Evolutionary conservation across 2,113 vertebrate species (phyloP).

Genomic region (Campylomormyrus tamandua): DNA sequence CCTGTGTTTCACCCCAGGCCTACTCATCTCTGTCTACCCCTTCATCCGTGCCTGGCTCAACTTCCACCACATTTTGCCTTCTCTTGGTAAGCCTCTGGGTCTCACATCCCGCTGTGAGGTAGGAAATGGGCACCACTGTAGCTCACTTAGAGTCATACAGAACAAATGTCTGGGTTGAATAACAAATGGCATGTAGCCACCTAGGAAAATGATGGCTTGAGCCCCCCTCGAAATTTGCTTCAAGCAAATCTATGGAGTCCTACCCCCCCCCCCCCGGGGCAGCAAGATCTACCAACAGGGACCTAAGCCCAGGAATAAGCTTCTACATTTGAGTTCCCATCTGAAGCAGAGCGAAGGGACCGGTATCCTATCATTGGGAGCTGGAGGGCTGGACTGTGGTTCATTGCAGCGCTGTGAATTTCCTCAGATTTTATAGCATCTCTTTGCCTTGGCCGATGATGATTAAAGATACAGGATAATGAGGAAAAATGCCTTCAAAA

Average conservation of each 20-base stretch:
- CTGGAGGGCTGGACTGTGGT: background rate
- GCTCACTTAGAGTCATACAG: background rate
- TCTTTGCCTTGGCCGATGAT: background rate
- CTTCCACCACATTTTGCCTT: constrained; percentile 61
- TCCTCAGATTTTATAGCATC: background rate
- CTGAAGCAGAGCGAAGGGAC: too few relatives aligned
- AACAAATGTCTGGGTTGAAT: background rate
- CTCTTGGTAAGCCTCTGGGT: constrained; percentile 46
- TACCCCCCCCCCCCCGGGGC: too few relatives aligned
- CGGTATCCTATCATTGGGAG: background rate
- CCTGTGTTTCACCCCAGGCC: constrained; percentile 42
- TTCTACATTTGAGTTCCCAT: too few relatives aligned
- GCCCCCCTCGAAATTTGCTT: too few relatives aligned
- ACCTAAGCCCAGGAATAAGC: too few relatives aligned
- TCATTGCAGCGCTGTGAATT: background rate
- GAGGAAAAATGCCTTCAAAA: background rate
- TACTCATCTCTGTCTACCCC: constrained; percentile 64
- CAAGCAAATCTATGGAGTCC: too few relatives aligned
- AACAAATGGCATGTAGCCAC: background rate
- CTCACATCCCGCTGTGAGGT: background rate
- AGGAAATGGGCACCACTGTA: background rate
- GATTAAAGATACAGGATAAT: background rate
- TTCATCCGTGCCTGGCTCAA: constrained; percentile 68
- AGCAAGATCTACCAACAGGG: too few relatives aligned
- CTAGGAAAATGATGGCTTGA: too few relatives aligned